Evolutionary conservation across 2,888 invertebrate genomes (phyloP).

Genomic region (Zaprionus obscuricornis): DNA sequence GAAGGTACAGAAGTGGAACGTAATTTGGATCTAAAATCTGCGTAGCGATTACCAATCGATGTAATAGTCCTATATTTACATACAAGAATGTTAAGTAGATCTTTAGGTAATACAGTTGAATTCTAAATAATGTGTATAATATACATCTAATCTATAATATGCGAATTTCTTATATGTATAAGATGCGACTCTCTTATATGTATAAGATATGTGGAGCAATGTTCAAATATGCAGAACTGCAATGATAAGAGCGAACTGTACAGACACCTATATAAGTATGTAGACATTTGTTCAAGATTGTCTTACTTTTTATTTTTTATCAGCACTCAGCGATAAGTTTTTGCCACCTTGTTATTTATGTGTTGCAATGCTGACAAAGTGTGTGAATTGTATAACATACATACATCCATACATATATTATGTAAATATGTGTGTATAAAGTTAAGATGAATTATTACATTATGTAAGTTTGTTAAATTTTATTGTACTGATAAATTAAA

Average conservation of each 20-base stretch:
- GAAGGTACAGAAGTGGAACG: constrained; percentile 87
- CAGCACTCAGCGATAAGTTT: constrained; percentile 17
- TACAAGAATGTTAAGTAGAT: neutral
- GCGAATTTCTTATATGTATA: neutral
- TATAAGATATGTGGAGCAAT: neutral
- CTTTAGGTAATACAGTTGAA: constrained; percentile 11
- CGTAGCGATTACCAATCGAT: constrained; percentile 51
- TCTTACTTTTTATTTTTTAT: constrained; percentile 4
- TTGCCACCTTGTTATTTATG: too few species aligned
- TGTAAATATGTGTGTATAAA: too few species aligned
- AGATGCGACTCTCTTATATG: neutral
- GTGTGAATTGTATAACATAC: too few species aligned
- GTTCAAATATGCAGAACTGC: constrained; percentile 1
- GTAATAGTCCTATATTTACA: too few species aligned
- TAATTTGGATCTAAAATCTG: constrained; percentile 68
- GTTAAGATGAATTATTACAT: too few species aligned
- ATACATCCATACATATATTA: too few species aligned
- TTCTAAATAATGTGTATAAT: constrained; percentile 12
- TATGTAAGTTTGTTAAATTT: too few species aligned
- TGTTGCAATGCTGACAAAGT: too few species aligned
- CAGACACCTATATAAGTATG: too few species aligned
- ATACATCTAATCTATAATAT: neutral
- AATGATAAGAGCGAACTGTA: neutral
- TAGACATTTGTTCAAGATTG: too few species aligned
- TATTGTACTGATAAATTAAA: too few species aligned